These are phyloP conservation scores for Quadroppia sp. DNA, from an alignment of 2,888 invertebrate genomes.

Conservation along the genomic window DNA sequence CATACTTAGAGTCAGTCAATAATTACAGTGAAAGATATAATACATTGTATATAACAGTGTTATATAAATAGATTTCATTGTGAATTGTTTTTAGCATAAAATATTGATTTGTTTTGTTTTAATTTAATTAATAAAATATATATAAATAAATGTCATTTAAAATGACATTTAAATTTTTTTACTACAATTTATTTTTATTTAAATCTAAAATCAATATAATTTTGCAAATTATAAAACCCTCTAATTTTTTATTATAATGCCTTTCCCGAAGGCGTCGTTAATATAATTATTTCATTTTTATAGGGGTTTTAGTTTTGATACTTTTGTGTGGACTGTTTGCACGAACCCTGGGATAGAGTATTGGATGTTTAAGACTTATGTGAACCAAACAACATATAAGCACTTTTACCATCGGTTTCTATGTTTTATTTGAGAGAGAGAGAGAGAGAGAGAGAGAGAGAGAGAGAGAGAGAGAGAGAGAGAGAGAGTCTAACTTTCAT, in stretches of 20 bases:
- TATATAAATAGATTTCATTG: not conserved
- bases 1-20: not conserved
- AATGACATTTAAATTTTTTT: too few species aligned
- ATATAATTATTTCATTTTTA: slow-evolving; percentile 10
- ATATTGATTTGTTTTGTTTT: not conserved
- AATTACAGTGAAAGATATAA: not conserved
- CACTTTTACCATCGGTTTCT: too few species aligned
- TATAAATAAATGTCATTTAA: too few species aligned
- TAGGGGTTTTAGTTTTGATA: not conserved
- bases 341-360: too few species aligned
- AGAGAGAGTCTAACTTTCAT: not conserved
- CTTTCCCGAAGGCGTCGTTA: slow-evolving; percentile 1
- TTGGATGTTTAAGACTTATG: too few species aligned
- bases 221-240: not conserved
- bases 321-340: not conserved
- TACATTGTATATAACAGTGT: not conserved
- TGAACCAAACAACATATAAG: too few species aligned
- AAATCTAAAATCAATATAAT: not conserved
- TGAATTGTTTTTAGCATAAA: not conserved
- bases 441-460: too few species aligned
- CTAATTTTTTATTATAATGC: not conserved
- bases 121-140: not conserved
- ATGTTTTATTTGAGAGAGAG: too few species aligned
- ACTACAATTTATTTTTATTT: too few species aligned
- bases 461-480: too few species aligned